Percentiles rank a stretch among this genome's conserved stretches.
Conservation (phyloP, 2,797 vertebrate species). For the Dryobates pubescens region DNA sequence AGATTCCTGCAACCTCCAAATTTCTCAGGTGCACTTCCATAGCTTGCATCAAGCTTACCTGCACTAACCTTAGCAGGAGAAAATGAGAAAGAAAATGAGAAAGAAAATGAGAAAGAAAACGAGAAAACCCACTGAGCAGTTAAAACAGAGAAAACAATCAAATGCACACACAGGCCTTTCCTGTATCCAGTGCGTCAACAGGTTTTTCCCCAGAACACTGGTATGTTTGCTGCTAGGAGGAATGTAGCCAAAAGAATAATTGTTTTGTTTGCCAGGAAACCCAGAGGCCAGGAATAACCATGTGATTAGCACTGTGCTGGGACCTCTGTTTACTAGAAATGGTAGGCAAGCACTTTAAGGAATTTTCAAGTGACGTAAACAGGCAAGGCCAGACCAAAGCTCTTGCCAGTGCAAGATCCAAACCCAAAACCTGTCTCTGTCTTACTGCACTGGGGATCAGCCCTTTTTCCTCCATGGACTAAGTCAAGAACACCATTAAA, state of each 20-base stretch:
- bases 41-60: background rate
- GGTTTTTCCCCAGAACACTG: background rate
- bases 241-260: background rate
- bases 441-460: fast-evolving
- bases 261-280: slow-evolving; percentile 34
- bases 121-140: background rate
- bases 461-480: background rate
- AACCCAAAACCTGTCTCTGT: background rate
- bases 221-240: background rate
- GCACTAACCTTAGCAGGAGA: background rate
- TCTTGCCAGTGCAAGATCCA: background rate
- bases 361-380: slow-evolving; percentile 31
- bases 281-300: slow-evolving; percentile 10
- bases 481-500: background rate
- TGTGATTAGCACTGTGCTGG: background rate
- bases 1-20: background rate
- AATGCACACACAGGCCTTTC: background rate
- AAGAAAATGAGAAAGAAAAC: slow-evolving; percentile 13
- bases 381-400: background rate
- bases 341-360: slow-evolving; percentile 12
- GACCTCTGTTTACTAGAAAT: background rate
- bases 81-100: background rate
- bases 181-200: background rate
- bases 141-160: background rate
- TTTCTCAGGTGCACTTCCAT: background rate